Evolutionary conservation across 1,140 invertebrate species (phyloP).

Genomic region (Trichoplusia ni): DNA sequence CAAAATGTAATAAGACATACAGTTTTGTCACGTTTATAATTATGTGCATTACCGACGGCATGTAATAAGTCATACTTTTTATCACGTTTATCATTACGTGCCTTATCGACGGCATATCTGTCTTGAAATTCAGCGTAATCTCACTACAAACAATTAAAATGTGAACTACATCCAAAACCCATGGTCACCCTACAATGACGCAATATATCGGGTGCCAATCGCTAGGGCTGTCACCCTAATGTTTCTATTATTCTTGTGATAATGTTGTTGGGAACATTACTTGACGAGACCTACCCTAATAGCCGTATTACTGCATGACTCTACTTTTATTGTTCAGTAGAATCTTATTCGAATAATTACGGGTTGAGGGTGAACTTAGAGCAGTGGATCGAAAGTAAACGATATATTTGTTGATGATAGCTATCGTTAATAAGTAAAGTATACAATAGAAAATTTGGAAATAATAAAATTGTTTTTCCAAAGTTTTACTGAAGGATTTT

Average conservation of each 20-base stretch:
- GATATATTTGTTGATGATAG: no score
- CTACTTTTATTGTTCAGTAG: conserved; percentile 42
- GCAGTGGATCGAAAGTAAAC: no score
- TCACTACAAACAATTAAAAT: not conserved
- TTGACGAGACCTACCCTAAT: conserved; percentile 52
- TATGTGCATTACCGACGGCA: no score
- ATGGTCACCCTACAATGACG: conserved; percentile 43
- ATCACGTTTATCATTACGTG: no score
- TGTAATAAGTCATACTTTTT: no score
- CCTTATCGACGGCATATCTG: no score
- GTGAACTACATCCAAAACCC: conserved; percentile 3
- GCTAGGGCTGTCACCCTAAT: conserved; percentile 44
- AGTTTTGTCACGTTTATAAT: not conserved
- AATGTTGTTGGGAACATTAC: conserved; percentile 59
- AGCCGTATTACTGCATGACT: conserved; percentile 55
- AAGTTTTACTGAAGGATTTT: no score
- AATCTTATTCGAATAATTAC: not conserved
- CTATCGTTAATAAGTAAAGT: no score
- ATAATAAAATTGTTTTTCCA: no score
- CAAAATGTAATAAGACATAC: not conserved
- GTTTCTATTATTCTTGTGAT: conserved; percentile 59
- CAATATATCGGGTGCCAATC: conserved; percentile 60
- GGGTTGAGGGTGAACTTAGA: no score
- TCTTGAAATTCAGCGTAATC: no score
- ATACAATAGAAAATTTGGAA: no score